phyloP scores from a whole-genome alignment of 53 echinoderm and acorn worm genomes.

The Crossaster papposus region DNA sequence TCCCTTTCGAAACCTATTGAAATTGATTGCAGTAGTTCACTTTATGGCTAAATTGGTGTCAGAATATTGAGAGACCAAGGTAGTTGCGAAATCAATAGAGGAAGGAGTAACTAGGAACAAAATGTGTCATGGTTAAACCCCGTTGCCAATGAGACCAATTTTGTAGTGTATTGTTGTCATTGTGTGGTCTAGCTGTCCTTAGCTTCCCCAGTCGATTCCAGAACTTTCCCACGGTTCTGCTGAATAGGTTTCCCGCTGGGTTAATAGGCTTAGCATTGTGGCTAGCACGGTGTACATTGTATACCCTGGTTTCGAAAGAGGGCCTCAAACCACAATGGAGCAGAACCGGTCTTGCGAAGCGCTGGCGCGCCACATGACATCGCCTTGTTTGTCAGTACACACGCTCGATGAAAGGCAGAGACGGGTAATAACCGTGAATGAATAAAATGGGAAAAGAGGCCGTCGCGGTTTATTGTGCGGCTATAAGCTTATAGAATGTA shows the following conservation, averaged over 20 bases:
- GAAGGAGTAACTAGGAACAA: neutral
- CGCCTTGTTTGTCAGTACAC: neutral
- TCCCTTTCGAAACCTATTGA: no score
- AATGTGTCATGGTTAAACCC: constrained; percentile 7
- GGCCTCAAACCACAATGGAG: neutral
- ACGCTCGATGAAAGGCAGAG: constrained; percentile 12
- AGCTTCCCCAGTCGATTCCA: constrained; percentile 6
- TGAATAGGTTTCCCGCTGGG: constrained; percentile 39
- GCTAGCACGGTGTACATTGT: neutral
- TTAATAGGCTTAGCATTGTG: constrained; percentile 53
- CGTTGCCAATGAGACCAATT: neutral
- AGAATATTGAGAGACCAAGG: neutral
- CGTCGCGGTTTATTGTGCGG: constrained; percentile 6
- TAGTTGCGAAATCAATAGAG: no score
- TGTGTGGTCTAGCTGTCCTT: neutral
- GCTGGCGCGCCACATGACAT: neutral
- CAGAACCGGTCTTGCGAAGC: neutral
- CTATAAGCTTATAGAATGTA: neutral
- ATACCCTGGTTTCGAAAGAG: neutral
- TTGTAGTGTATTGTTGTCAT: constrained; percentile 5
- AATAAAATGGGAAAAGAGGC: neutral
- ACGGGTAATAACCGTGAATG: neutral
- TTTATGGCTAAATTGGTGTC: neutral
- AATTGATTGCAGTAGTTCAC: no score
- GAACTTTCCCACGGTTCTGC: constrained; percentile 46